Conservation (phyloP, 1,140 invertebrate species). For the Calliphora vicina region DNA sequence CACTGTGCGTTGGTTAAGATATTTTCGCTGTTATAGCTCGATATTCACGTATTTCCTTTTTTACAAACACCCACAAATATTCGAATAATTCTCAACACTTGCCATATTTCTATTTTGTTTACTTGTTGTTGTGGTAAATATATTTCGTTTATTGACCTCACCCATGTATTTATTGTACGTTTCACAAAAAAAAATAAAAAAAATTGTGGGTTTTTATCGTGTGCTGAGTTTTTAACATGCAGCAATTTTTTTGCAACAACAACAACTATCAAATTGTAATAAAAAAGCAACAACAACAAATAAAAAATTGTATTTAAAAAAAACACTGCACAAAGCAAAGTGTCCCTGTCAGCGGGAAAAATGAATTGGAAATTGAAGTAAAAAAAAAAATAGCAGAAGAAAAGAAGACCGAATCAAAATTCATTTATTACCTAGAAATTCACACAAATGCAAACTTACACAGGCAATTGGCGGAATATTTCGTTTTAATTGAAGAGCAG, state of each 20-base stretch:
- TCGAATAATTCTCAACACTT: too few species aligned
- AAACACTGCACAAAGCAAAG: not conserved
- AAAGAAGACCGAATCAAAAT: not conserved
- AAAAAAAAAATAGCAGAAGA: not conserved
- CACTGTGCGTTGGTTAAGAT: too few species aligned
- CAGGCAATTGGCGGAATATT: not conserved
- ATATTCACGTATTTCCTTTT: too few species aligned
- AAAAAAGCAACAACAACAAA: too few species aligned
- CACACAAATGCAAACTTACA: not conserved
- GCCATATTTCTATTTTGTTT: too few species aligned
- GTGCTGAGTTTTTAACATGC: slow-evolving; percentile 14
- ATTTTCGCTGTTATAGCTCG: too few species aligned
- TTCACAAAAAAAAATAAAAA: too few species aligned
- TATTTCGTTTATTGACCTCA: slow-evolving; percentile 24
- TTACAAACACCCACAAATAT: too few species aligned
- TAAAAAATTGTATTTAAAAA: too few species aligned
- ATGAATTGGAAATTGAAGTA: not conserved
- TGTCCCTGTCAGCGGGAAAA: slow-evolving; percentile 23
- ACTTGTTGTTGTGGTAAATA: slow-evolving; percentile 2
- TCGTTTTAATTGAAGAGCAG: not conserved
- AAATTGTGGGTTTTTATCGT: not conserved
- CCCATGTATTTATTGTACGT: not conserved
- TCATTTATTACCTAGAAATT: slow-evolving; percentile 12
- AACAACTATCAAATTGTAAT: not conserved
- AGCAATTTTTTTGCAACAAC: not conserved